A percentile compares a stretch with the other conserved stretches of the same genome.
These are phyloP conservation scores for Excalfactoria chinensis DNA, from an alignment of 2,113 vertebrate genomes.

Conservation along the genomic window DNA sequence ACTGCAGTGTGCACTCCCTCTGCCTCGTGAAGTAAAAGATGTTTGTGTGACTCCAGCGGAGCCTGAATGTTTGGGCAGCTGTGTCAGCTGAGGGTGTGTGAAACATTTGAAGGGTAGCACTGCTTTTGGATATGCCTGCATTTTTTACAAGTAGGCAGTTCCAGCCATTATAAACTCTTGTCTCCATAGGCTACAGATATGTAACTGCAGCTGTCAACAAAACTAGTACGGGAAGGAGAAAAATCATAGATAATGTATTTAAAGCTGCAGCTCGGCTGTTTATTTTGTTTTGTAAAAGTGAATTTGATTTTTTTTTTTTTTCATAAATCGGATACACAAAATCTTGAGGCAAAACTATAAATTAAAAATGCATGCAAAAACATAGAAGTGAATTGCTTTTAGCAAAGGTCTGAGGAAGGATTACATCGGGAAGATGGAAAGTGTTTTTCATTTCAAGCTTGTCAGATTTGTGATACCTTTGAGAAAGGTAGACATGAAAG, in stretches of 20 bases:
- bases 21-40: not conserved
- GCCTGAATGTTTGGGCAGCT: slow-evolving; percentile 60
- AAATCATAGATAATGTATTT: not conserved
- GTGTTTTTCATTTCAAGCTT: slow-evolving; percentile 27
- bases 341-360: not conserved
- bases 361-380: not conserved
- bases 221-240: not conserved
- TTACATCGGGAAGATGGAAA: not conserved
- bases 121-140: slow-evolving; percentile 18
- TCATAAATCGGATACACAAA: not conserved
- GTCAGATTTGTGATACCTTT: not conserved
- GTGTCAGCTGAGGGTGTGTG: slow-evolving; percentile 36
- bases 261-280: not conserved
- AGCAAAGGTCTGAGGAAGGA: slow-evolving; percentile 10
- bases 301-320: not conserved
- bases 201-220: not conserved
- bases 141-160: slow-evolving; percentile 10
- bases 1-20: slow-evolving; percentile 15
- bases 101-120: slow-evolving; percentile 10
- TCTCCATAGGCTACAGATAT: slow-evolving; percentile 6
- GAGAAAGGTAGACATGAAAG: not conserved
- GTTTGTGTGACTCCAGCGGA: not conserved
- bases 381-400: not conserved
- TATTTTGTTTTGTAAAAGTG: not conserved
- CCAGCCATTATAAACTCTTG: not conserved